Evolutionary conservation across 1,140 invertebrate species (phyloP), one percentile per base, ranked within the genome.

Genomic region (Camponotus vicinus): DNA sequence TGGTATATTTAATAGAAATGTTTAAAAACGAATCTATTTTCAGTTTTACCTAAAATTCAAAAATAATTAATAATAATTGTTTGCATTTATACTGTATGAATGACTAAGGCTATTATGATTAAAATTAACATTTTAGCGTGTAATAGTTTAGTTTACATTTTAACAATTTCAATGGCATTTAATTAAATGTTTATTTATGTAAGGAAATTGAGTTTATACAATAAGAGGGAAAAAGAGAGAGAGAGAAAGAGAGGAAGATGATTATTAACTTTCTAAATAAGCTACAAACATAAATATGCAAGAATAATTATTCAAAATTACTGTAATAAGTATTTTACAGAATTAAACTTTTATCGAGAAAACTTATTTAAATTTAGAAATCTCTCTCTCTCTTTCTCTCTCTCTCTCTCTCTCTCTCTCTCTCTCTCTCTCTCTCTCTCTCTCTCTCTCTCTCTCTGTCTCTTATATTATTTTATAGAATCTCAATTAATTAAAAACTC

Each of bases 111-210:
- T 15, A 37, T 37, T 8, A 27, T 59, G 71, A 45, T 59, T 73
- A 42, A 73, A 45, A 73, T 82, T 73, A 71, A 61, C 13, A 9
- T 70, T 27, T 79, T 3, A 8, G 3, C 0, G 5, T 45, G 42
- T 57, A 59, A 42, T 42, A 59, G 18, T 45, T 57, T 40, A 40
- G 37, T 6, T 40, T 40, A 40, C 6, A 59, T 4, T 42, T 1
- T 32, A 11, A 73, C 27, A 42, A 73, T 21, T 15, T 15, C 27
- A 75, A 59, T 75, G 45, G 21, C 73, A 27, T 82, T 71, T 82
- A 71, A 59, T 59, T 11, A 73, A 34, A 32, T 42, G 52, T 7
- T 82, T 34, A n/a, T 21, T 34, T 69, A 34, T 59, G 4, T 32
- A 71, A 57, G 32, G 9, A n/a, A 57, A 42, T 27, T 21, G 6